Conservation (phyloP, 2,113 vertebrate genomes). For the Trogon surrucura region DNA sequence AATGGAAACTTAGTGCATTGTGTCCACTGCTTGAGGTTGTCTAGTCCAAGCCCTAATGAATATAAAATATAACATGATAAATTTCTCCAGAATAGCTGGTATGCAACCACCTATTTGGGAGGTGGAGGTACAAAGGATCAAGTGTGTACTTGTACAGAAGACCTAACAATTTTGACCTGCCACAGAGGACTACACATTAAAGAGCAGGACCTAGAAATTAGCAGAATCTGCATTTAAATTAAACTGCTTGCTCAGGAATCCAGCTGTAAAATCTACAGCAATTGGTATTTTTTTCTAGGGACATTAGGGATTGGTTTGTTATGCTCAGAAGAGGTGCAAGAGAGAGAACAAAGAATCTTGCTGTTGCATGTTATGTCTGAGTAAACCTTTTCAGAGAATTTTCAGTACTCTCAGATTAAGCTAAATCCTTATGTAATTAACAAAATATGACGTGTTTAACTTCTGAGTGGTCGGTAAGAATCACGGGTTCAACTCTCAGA, state of each 20-base stretch:
- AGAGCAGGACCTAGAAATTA: neutral
- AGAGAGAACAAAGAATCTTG: neutral
- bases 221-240: neutral
- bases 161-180: neutral
- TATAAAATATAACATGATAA: neutral
- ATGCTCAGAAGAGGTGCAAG: neutral
- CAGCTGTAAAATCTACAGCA: neutral
- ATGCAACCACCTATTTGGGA: neutral
- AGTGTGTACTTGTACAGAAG: neutral
- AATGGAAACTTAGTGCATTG: neutral
- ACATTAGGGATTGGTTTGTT: neutral
- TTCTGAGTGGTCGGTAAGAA: neutral
- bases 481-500: neutral
- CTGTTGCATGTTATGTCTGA: neutral
- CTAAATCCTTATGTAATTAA: neutral
- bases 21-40: neutral
- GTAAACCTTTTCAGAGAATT: neutral
- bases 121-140: neutral
- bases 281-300: neutral
- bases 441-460: neutral
- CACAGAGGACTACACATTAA: neutral
- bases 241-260: neutral
- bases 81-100: neutral
- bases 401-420: neutral
- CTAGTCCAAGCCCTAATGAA: neutral